Conservation (phyloP, 2,797 vertebrate genomes). For the Manis pentadactyla region DNA sequence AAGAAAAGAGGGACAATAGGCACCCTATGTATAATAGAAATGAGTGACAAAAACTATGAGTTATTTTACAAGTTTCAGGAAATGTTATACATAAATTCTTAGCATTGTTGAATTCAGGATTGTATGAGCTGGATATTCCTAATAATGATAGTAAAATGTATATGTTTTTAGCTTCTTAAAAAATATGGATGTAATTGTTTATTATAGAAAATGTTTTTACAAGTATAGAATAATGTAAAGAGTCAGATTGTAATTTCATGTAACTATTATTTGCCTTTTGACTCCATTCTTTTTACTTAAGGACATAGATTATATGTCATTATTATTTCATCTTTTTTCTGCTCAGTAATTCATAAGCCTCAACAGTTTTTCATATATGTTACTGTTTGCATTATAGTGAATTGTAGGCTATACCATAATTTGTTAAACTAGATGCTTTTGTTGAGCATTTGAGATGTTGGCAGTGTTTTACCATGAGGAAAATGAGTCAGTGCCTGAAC, state of each 20-base stretch:
- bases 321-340: constrained; percentile 27
- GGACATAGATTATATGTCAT: not conserved
- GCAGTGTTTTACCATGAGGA: not conserved
- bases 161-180: not conserved
- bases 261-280: constrained; percentile 39
- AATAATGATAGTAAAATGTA: constrained; percentile 66
- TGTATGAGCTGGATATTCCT: constrained; percentile 80
- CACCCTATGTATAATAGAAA: not conserved
- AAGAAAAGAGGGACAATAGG: not conserved
- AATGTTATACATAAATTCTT: constrained; percentile 12
- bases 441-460: not conserved
- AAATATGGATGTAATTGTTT: not conserved
- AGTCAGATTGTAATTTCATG: not conserved
- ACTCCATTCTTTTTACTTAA: not conserved
- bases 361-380: constrained; percentile 32
- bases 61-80: constrained; percentile 29
- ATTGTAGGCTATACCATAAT: not conserved
- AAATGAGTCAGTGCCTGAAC: not conserved
- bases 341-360: not conserved
- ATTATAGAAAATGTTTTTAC: constrained; percentile 24
- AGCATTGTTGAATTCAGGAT: constrained; percentile 83
- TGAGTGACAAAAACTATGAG: not conserved
- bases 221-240: not conserved
- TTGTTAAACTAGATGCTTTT: constrained; percentile 29
- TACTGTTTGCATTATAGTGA: constrained; percentile 26